Base-by-base conservation (phyloP, 2,797 vertebrate species). In the Typhlichthys subterraneus region DNA sequence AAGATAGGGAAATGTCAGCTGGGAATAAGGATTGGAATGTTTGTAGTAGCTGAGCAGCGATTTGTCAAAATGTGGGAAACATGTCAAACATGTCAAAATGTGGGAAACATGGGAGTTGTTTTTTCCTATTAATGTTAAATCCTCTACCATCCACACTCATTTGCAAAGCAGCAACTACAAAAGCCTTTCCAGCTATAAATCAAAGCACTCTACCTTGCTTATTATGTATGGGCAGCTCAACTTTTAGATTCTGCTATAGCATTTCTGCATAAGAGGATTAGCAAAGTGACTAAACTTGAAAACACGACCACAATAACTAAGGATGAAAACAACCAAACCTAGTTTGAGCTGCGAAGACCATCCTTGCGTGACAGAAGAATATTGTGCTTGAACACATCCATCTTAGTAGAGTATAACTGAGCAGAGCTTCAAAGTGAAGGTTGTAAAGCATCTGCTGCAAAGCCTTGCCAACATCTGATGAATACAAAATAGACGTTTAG, bases 201-300 rank as follows among this genome's bases (percentile, higher is more conserved):
- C 83, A 90, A 88, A 89, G 77, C 81, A 81, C 73, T 82, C 77
- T 55, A 87, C 81, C 81, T 89, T 76, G 47, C 77, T 86, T 76
- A 88, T 88, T 82, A 82, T 70, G 68, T 76, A 60, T 23, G 78
- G 67, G 72, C 68, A 76, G 80, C 87, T 88, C 79, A 67, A 82
- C 80, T 77, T 81, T 77, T 61, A 63, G 71, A 85, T 58, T 64
- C 72, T 0, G 69, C 69, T 60, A 47, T 74, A 65, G 59, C 49
- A 66, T 73, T 76, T 67, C 42, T 33, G 52, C 68, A 60, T 87
- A 88, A 88, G 80, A 87, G 84, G 85, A 89, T 88, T 85, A 88
- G 70, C 50, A 66, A 80, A 65, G 73, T 53, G 73, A 82, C 83
- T 86, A 81, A 78, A 87, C 74, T 77, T 53, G 70, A 87, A 67